These are phyloP conservation scores for Bujurquina vittata DNA, from an alignment of 2,113 vertebrate species.

Conservation along the genomic window DNA sequence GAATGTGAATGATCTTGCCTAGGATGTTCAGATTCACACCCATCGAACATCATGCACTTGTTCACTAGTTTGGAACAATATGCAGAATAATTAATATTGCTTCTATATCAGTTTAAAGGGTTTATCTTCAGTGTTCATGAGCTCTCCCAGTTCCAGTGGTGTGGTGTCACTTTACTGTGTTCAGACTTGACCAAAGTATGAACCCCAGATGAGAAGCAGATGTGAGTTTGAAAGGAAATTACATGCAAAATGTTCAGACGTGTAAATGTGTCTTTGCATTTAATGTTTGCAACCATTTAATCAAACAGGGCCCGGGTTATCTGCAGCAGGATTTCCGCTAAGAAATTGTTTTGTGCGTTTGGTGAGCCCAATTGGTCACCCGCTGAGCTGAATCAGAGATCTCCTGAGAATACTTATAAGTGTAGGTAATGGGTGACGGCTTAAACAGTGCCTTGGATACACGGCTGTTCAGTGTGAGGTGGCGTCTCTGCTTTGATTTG, in stretches of 20 bases:
- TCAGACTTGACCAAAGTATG: neutral
- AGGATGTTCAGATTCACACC: too few relatives aligned
- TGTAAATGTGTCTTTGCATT: neutral
- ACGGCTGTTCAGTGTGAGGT: neutral
- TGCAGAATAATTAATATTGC: neutral
- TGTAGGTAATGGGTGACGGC: neutral
- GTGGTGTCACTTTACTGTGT: neutral
- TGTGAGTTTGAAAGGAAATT: neutral
- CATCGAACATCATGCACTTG: too few relatives aligned
- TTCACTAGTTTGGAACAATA: too few relatives aligned
- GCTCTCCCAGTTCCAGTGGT: neutral
- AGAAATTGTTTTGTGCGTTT: neutral
- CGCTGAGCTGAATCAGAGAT: slow-evolving; percentile 7
- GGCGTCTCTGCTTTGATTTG: neutral
- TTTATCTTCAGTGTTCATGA: neutral
- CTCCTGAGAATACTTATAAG: neutral
- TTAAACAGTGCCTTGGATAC: neutral
- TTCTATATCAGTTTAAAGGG: neutral
- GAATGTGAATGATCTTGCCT: too few relatives aligned
- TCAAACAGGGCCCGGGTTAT: neutral
- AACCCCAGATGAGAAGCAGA: neutral
- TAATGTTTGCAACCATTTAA: neutral
- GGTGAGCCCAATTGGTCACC: slow-evolving; percentile 1
- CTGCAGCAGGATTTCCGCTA: neutral
- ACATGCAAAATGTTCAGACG: neutral